Conservation (phyloP, 2,797 vertebrate genomes). For the Amazonetta brasiliensis region DNA sequence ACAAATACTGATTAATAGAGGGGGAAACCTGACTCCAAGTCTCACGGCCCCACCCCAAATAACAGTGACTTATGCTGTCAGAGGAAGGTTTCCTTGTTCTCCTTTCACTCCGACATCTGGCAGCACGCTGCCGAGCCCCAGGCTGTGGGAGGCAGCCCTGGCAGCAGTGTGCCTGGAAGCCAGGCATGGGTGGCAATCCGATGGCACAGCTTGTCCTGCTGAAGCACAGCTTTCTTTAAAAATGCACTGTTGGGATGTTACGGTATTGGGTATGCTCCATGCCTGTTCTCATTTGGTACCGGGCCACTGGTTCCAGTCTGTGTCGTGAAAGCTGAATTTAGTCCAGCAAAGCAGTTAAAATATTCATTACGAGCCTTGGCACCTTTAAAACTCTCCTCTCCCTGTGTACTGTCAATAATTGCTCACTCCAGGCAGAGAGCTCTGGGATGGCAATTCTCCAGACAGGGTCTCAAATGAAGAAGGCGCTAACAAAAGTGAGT, state of each 20-base stretch:
- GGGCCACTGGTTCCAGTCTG: neutral
- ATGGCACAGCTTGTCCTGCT: neutral
- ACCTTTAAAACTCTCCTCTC: neutral
- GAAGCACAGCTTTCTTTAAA: neutral
- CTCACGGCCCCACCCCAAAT: neutral
- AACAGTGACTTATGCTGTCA: neutral
- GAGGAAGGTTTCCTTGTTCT: neutral
- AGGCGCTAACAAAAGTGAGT: neutral
- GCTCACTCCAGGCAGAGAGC: neutral
- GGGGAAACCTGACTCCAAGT: neutral
- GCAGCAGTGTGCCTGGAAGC: accelerated
- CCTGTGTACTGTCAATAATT: neutral
- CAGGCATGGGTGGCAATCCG: neutral
- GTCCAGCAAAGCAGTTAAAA: constrained; percentile 35
- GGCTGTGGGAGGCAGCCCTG: neutral
- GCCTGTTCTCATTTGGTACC: neutral
- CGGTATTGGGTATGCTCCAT: accelerated
- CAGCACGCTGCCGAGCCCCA: neutral
- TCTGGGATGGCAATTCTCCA: neutral
- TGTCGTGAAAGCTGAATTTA: constrained; percentile 22
- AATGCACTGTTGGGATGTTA: neutral
- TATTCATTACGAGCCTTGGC: neutral
- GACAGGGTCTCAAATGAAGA: neutral
- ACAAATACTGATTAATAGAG: constrained; percentile 36
- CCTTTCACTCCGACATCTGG: neutral